Percentiles rank a stretch among this genome's conserved stretches.
These are phyloP conservation scores for Augochlora pura DNA, from an alignment of 1,140 invertebrate species.

Conservation along the genomic window DNA sequence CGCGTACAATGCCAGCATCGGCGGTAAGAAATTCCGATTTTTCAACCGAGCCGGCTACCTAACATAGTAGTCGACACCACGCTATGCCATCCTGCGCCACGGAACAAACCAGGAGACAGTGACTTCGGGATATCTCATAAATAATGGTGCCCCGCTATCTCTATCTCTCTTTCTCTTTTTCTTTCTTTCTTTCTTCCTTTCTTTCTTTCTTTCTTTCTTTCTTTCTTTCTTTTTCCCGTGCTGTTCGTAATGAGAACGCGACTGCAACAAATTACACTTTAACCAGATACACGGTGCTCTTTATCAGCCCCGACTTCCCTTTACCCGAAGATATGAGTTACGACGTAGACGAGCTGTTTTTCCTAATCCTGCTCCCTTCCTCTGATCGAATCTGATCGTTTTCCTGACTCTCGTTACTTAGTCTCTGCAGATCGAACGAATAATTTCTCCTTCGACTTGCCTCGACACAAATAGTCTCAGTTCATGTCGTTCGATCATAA, in stretches of 20 bases:
- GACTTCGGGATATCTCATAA: neutral
- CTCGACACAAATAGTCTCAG: too few relatives aligned
- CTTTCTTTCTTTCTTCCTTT: too few relatives aligned
- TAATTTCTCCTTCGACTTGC: too few relatives aligned
- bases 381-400: too few relatives aligned
- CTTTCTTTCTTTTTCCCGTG: neutral
- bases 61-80: too few relatives aligned
- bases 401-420: too few relatives aligned
- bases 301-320: conserved; percentile 4
- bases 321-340: neutral
- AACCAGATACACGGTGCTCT: neutral
- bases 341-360: neutral
- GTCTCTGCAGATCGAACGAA: too few relatives aligned
- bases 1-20: conserved; percentile 95
- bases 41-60: neutral
- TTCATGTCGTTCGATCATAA: too few relatives aligned
- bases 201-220: too few relatives aligned
- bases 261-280: conserved; percentile 7
- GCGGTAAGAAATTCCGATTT: conserved; percentile 82
- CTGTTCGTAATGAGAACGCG: neutral
- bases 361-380: neutral
- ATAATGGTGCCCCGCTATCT: neutral
- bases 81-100: neutral
- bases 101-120: neutral
- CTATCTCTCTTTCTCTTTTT: too few relatives aligned